Evolutionary conservation across 2,797 vertebrate genomes (phyloP), one percentile per base, ranked within the genome.

Genomic region (Spea hammondii): DNA sequence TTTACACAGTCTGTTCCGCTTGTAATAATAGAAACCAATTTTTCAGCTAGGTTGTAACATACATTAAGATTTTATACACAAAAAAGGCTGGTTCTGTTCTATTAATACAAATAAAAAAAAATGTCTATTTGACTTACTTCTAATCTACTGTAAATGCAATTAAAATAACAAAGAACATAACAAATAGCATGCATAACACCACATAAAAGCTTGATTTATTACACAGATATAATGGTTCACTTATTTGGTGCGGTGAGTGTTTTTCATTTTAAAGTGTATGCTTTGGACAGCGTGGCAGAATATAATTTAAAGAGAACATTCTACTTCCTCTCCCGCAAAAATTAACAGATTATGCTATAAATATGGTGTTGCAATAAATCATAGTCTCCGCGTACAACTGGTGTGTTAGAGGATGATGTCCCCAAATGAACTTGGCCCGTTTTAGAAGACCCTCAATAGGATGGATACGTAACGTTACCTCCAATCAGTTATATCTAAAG

Each of bases 21-120:
- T 64, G 72, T 74, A 64, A 64, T 74, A 74, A 74, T 74, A 64
- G 59, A 74, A 74, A 62, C 57, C 57, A 50, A 64, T 74, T 74
- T 74, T 74, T 74, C 57, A 64, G 72, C 72, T 64, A 74, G 59
- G 59, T 64, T 32, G 72, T 47, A 74, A 64, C 57, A 47, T 64
- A 64, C 14, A 64, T 74, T 64, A 49, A 46, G 54, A 32, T 74
- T 64, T 74, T 64, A 74, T 74, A 50, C 8, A 74, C 59, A 74
- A 74, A 64, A 32, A 7, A 13, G 57, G 48, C 60, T 74, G 47
- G n/a, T 46, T 74, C n/a, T n/a, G 17, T 64, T 44, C 72, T 64
- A 74, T 51, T 64, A 74, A 47, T 64, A 64, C 9, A 50, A 17
- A 71, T 5, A 12, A 32, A 70, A 62, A 62, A 69, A 72, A 57